These are phyloP conservation scores for Spea multiplicata DNA, from an alignment of 2,113 vertebrate genomes.

Conservation along the genomic window DNA sequence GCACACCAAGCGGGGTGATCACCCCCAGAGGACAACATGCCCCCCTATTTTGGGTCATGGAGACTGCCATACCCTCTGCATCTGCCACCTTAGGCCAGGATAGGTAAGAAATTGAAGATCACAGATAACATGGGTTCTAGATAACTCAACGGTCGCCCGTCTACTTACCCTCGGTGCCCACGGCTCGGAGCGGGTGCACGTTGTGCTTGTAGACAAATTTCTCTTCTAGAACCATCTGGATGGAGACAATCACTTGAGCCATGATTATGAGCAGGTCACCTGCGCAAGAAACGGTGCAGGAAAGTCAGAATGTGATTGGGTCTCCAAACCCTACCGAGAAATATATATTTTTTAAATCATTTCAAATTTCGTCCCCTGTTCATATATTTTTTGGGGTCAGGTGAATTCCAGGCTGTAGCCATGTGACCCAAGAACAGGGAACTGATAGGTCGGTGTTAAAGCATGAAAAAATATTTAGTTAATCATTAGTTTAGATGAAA, in stretches of 20 bases:
- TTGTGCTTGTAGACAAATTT: constrained; percentile 90
- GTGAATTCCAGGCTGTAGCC: neutral
- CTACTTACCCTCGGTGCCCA: constrained; percentile 83
- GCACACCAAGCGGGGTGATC: no score
- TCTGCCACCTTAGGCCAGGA: no score
- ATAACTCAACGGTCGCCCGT: no score
- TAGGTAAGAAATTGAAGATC: no score
- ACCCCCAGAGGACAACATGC: no score
- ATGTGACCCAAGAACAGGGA: neutral
- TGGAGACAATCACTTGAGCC: constrained; percentile 83
- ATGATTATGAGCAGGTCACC: constrained; percentile 90
- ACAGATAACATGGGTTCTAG: no score
- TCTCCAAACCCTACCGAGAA: neutral
- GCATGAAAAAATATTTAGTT: no score
- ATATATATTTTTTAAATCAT: neutral
- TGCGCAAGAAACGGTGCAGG: constrained; percentile 45
- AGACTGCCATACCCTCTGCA: no score
- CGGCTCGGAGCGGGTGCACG: constrained; percentile 84
- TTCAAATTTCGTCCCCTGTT: neutral
- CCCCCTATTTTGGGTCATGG: no score
- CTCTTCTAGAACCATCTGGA: constrained; percentile 96
- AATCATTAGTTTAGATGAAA: no score
- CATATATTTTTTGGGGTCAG: neutral
- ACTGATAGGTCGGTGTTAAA: no score
- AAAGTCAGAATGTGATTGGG: neutral